Base-by-base conservation (phyloP, 2,113 vertebrate genomes). In the Tupaia chinensis region DNA sequence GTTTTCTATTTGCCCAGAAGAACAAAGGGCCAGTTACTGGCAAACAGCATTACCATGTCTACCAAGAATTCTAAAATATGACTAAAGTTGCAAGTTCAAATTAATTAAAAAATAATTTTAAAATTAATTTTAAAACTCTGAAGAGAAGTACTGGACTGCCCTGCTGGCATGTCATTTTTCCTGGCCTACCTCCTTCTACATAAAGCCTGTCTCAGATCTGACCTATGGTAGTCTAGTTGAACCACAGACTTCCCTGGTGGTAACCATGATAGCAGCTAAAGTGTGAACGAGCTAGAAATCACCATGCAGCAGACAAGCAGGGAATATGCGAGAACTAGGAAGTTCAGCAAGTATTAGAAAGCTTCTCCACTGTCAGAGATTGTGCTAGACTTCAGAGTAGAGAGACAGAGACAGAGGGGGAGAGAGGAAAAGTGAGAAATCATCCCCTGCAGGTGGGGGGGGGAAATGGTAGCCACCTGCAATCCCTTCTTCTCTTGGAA, bases 261-360 rank as follows among this genome's bases (percentile, higher is more conserved):
- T n/a, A 61, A 87, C 27, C 17, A 58, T 2, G 23, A 32, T 6
- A 44, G 56, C 32, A 66, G 17, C 19, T 70, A 12, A 53, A 94
- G 60, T 68, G 22, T 83, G 29, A 87, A 54, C 9, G 14, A 73
- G 34, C 78, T 66, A 44, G 20, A 77, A 78, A 86, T 58, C 29
- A 92, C 13, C 20, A 23, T 83, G 19, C n/a, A 53, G 20, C 29
- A 83, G 17, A 69, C 14, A 7, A 19, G 20, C 53, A 89, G 44
- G 34, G 34, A 73, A 32, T 6, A 9, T 13, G 23, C 12, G 20
- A 73, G 15, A 61, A 34, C 65, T 69, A 32, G 17, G 68, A 74
- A 89, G 23, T 80, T 85, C 29, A 93, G 32, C 44, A 89, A 89
- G 23, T 68, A 87, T 44, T 90, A 78, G 54, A 23, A 60, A 76